Base-by-base conservation (phyloP, 92 coral and sea anemone genomes). In the Montipora capitata region DNA sequence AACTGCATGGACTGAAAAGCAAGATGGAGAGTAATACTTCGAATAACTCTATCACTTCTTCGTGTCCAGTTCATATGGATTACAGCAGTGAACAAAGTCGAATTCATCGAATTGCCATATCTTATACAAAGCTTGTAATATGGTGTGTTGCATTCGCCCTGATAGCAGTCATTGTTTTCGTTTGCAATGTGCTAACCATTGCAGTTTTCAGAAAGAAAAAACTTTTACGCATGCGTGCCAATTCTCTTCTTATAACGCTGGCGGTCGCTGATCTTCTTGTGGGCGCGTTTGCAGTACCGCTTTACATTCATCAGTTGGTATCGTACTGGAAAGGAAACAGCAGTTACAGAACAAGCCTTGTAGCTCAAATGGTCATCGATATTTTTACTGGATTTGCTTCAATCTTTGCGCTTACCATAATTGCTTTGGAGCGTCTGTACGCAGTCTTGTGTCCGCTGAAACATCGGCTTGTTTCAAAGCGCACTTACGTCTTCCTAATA, bases 361-460 rank as follows among this genome's bases (percentile, higher is more conserved):
- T 82, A 10, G 76, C 91, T 14, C 90, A 86, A 68, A 90, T 92
- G 89, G 95, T 95, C 13, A 89, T 92, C 40, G 98, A 94, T 66
- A 94, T 94, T 3, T 94, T 94, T 62, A 89, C 98, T 5, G 98
- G 94, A 11, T 94, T 94, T 56, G 94, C 98, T 7, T 92, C 96
- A 49, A 94, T 94, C 15, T 92, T 94, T 35, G 93, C 94, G 5
- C 86, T 94, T 7, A 94, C 98, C 0, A 79, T 92, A 14, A 94
- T 94, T 10, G 95, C 98, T 9, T 69, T 94, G 16, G 98, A 94
- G 49, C 85, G 98, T 5, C 57, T 87, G 42, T 94, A 76, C 77
- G 95, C 98, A 3, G 89, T 94, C 12, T 57, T 94, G 49, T 92
- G 96, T 87, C 98, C 98, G 5, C 51, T 94, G 56, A 90, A 78